Conservation (phyloP, 2,113 vertebrate species). For the Xiphorhynchus elegans region DNA sequence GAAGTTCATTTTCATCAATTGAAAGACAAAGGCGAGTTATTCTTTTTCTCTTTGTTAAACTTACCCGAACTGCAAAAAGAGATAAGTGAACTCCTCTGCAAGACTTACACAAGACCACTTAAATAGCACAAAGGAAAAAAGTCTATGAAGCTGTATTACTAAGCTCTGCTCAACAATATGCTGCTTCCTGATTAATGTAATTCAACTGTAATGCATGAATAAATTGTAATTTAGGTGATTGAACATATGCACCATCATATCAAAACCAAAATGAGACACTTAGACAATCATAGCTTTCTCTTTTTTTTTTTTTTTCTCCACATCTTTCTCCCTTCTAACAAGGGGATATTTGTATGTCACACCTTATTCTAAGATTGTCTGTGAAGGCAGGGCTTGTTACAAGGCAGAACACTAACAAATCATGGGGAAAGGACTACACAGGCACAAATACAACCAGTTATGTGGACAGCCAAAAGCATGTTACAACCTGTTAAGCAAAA, state of each 20-base stretch:
- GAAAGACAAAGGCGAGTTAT: constrained; percentile 1
- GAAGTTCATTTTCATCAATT: neutral
- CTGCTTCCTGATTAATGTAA: constrained; percentile 47
- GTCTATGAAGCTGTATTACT: neutral
- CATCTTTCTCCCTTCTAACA: neutral
- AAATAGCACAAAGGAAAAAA: constrained; percentile 11
- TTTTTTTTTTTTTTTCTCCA: neutral
- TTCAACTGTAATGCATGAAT: constrained; percentile 51
- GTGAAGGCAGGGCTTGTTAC: neutral
- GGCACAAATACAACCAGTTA: neutral
- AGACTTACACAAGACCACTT: constrained; percentile 21
- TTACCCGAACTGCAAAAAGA: neutral
- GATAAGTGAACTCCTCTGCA: constrained; percentile 12
- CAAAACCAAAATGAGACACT: constrained; percentile 50
- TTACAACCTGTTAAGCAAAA: neutral
- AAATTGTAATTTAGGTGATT: constrained; percentile 61
- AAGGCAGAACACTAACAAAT: neutral
- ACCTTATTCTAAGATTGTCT: neutral
- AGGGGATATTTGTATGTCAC: neutral
- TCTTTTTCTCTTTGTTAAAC: constrained; percentile 39
- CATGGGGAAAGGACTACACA: fast-evolving
- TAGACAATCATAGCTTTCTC: constrained; percentile 27
- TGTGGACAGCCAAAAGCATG: neutral
- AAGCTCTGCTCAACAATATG: constrained; percentile 39
- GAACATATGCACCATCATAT: neutral